Evolutionary conservation across 2,888 invertebrate species (phyloP), one percentile per base, ranked within the genome.

Genomic region (Eilema griseolum): DNA sequence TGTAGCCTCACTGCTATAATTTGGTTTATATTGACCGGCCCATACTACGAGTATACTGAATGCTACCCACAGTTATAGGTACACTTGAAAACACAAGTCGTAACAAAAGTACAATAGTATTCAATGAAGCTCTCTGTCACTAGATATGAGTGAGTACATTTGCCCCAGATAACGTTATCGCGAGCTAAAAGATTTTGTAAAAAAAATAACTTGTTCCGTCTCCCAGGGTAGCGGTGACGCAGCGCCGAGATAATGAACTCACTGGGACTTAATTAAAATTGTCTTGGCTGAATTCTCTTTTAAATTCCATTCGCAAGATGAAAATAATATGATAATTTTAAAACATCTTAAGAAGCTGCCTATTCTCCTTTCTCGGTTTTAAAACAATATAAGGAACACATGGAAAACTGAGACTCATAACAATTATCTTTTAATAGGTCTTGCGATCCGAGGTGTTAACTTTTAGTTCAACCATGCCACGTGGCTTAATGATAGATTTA

Each of bases 261-360:
- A 78, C 76, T 76, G 77, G 81, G 80, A 83, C 86, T 85, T 86
- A 85, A 86, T 86, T 86, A 86, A 86, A 85, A 84, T 83, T 84
- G 84, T 85, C 84, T 80, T 80, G 77, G 78, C 77, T 77, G 75
- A 76, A 75, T 82, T 78, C 71, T 67, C 76, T 82, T 79, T 78
- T 83, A 78, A 77, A 80, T 81, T 80, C 81, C 80, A 81, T 82
- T 81, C 73, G 74, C 52, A 46, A 76, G 64, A 69, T 77, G 74
- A 74, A 76, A 82, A 75, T 82, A 82, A 75, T 82, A 77, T 81
- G 79, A 79, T 83, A 81, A 82, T 83, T 83, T 81, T 77, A 71
- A 77, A 69, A 74, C 79, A 72, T 75, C 52, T 71, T 66, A 28
- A 31, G 70, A 68, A 46, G 12, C 37, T 46, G 12, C n/a, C 23